Conservation (phyloP, 1,140 invertebrate genomes). For the Trichogramma pretiosum region DNA sequence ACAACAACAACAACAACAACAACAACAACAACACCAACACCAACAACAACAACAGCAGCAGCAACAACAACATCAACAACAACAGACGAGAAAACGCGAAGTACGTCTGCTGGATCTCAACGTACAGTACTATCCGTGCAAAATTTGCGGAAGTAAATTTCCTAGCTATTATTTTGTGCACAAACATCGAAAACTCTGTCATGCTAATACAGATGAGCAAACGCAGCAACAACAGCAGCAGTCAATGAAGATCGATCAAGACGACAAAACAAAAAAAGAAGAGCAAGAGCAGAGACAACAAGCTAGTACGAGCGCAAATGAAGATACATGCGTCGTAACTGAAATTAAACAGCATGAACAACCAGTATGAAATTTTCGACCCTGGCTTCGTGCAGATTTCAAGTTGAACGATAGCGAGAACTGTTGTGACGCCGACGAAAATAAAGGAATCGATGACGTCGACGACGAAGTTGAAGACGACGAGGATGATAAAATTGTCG, state of each 20-base stretch:
- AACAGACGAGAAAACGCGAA: conserved; percentile 33
- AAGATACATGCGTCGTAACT: no score
- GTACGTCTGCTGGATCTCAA: conserved; percentile 65
- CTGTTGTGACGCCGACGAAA: no score
- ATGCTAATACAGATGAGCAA: conserved; percentile 47
- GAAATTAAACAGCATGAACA: conserved; percentile 2
- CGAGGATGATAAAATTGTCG: no score
- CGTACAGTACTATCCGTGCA: conserved; percentile 85
- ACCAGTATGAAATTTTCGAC: conserved; percentile 9
- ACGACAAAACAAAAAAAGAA: neutral
- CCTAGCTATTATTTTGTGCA: conserved; percentile 90
- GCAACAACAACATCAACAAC: neutral
- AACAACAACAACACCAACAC: no score
- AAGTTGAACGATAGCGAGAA: no score
- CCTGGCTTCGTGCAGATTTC: conserved; percentile 8
- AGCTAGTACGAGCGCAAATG: conserved; percentile 7
- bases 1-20: neutral
- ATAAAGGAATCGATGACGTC: no score
- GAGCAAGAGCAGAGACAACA: conserved; percentile 4
- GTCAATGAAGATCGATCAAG: neutral
- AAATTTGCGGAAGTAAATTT: conserved; percentile 84
- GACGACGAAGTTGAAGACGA: no score
- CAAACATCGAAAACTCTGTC: conserved; percentile 79
- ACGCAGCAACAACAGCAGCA: conserved; percentile 1
- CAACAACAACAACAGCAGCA: conserved; percentile 3